Evolutionary conservation across 2,113 vertebrate genomes (phyloP), one percentile per base, ranked within the genome.

Genomic region (Chloebia gouldiae): DNA sequence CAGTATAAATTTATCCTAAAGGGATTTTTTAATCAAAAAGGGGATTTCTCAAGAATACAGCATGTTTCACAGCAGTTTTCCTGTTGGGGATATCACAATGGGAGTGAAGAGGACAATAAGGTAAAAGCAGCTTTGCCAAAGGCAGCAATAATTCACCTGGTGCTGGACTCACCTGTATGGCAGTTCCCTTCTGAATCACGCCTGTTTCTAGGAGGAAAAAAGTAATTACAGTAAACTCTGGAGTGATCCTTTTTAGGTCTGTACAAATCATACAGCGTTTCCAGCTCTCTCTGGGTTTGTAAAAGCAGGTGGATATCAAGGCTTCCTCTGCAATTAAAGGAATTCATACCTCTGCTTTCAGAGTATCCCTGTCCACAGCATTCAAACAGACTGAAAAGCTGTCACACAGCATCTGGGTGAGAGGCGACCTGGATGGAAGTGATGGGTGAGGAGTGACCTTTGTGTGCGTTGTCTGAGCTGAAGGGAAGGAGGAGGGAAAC

Each of bases 221-320:
- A 40, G 7, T 7, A 39, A 45, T 27, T 9, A 19, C 42, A 35
- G 33, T 40, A 9, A 54, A 35, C 20, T 50, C 33, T 54, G 27
- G 85, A 77, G 57, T 21, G 33, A 40, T 59, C 30, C 30, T 39
- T 80, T 77, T 33, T 65, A n/a, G 40, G 9, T 56, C 53, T 88
- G 20, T 45, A 51, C 14, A 60, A 72, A 59, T 71, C 6, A 1
- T 20, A 7, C 28, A 30, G 45, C 0, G 0, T 60, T 86, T 66
- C 72, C 15, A 33, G 22, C 45, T 77, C 66, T 68, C 37, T 37
- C 49, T 9, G 31, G 39, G 45, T 54, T n/a, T 82, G 33, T 70
- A 9, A 47, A 59, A 56, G 33, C 59, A 86, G 64, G 11, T 77
- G 68, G 35, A 4, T 89, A 63, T n/a, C 22, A 7, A 76, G 27